Conservation (phyloP, 2,113 vertebrate species). For the Tamias sibiricus region DNA sequence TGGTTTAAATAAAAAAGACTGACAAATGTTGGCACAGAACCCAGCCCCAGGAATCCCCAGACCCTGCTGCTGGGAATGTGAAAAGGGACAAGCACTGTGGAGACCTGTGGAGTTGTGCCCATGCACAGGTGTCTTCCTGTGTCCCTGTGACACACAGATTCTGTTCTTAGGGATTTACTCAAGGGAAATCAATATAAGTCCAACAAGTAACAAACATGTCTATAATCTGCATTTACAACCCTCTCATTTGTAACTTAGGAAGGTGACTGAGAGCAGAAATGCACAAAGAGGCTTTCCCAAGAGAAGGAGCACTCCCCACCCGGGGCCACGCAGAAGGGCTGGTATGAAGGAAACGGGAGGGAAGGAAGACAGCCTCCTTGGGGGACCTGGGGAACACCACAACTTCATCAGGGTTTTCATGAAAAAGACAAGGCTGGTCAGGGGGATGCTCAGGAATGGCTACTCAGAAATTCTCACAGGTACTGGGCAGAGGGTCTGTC, state of each 20-base stretch:
- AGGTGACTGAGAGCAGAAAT: not conserved
- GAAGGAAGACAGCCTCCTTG: not conserved
- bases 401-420: not conserved
- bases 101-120: not conserved
- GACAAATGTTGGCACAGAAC: not conserved
- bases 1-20: not conserved
- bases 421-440: not conserved
- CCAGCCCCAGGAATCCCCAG: not conserved
- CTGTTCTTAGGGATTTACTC: not conserved
- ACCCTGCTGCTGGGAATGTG: not conserved
- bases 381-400: too few relatives aligned
- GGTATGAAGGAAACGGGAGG: not conserved
- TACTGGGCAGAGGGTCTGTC: fast-evolving
- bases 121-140: too few relatives aligned
- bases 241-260: not conserved
- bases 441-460: not conserved
- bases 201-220: not conserved
- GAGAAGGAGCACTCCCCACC: not conserved
- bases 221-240: not conserved
- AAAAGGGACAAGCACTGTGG: not conserved
- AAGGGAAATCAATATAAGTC: not conserved
- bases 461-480: not conserved
- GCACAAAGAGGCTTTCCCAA: not conserved
- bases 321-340: not conserved
- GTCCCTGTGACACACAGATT: not conserved